Base-by-base conservation (phyloP, 2,797 vertebrate species). In the Pipistrellus pipistrellus region DNA sequence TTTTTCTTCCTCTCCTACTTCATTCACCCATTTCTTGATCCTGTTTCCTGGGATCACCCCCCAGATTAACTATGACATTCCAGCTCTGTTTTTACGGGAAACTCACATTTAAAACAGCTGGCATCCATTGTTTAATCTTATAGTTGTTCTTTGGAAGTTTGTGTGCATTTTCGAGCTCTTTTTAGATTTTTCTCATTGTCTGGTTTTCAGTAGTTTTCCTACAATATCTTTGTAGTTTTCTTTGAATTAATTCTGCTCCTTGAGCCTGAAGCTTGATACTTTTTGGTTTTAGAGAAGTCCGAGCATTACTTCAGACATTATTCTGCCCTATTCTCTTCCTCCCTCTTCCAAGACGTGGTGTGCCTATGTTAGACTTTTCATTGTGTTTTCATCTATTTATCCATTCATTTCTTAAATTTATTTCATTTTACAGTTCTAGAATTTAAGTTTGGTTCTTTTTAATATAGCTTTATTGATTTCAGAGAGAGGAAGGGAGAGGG, bases 381-480 rank as follows among this genome's bases (percentile, higher is more conserved):
- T 30, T 11, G 3, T n/a, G 30, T n/a, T 83, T 82, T 77, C 44
- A n/a, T 53, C 41, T 55, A n/a, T 53, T 35, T 55, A 32, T 46
- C 38, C 23, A 38, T 51, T 73, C 46, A 73, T 4, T 85, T 94
- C 41, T 83, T 85, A 57, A 75, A 69, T 88, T 85, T n/a, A 27
- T 6, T 77, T 87, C 66, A 72, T 90, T 90, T 66, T 75, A 35
- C 1, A 86, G 13, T 90, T 93, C 18, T n/a, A 59, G 32, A 66
- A 82, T 84, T 41, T 93, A 80, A 41, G 32, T 86, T 91, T 85
- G 27, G 14, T 72, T 90, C 38, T 53, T 53, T 53, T 53, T 53
- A 53, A 53, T 20, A 53, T 20, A 20, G 20, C 18, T 53, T 53
- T 53, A 53, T 53, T 53, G 51, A 53, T 20, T 53, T 53, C 51